Evolutionary conservation across 2,113 vertebrate genomes (phyloP).

Genomic region (Tursiops truncatus): DNA sequence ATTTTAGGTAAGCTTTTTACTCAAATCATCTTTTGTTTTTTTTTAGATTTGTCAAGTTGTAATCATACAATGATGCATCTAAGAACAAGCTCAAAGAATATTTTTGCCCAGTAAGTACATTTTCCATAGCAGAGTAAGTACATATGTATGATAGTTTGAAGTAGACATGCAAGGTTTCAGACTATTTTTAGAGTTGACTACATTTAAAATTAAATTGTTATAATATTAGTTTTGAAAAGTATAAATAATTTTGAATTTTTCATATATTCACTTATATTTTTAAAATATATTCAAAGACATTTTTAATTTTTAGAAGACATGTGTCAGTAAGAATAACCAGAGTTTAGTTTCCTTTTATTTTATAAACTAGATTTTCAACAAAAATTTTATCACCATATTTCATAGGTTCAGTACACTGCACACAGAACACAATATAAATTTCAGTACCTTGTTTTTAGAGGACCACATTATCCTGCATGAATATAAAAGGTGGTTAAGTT

Average conservation of each 20-base stretch:
- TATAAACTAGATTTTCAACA: background rate
- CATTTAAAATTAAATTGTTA: background rate
- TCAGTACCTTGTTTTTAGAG: background rate
- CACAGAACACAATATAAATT: background rate
- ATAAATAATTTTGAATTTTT: background rate
- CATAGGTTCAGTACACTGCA: background rate
- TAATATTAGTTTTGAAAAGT: background rate
- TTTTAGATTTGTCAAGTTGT: background rate
- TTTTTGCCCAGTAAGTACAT: background rate
- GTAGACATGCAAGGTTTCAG: accelerated
- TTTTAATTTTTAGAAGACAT: background rate
- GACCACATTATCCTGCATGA: background rate
- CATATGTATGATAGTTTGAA: background rate
- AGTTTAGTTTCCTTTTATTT: background rate
- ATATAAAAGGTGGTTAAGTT: conserved; percentile 1
- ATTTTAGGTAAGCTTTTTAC: background rate
- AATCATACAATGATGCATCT: background rate
- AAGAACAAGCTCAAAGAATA: background rate
- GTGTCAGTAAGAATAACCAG: background rate
- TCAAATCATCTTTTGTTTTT: background rate
- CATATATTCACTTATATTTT: background rate
- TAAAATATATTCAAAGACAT: background rate
- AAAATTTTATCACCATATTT: background rate
- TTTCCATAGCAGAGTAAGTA: background rate
- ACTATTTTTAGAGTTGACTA: background rate